Evolutionary conservation across 2,113 vertebrate genomes (phyloP).

Genomic region (Nothocercus nigrocapillus): DNA sequence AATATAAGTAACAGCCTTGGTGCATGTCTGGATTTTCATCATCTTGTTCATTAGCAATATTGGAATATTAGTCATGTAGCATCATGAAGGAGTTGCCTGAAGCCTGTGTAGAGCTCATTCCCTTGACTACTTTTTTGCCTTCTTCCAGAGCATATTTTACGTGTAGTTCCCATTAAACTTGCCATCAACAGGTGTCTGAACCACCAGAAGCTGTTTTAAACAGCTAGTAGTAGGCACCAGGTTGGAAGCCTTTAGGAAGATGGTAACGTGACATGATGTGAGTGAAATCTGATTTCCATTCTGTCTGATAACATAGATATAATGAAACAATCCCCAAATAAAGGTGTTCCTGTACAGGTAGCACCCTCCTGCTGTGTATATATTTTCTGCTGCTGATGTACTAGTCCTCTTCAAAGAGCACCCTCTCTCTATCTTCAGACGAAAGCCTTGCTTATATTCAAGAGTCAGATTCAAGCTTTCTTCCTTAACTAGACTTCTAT

Average conservation of each 20-base stretch:
- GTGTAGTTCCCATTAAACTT: constrained; percentile 1
- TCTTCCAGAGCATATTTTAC: neutral
- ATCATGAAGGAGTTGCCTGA: constrained; percentile 28
- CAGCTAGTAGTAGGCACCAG: constrained; percentile 2
- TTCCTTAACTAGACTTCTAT: neutral
- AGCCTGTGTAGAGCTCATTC: neutral
- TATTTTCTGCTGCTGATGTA: neutral
- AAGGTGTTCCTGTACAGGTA: neutral
- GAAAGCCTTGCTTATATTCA: neutral
- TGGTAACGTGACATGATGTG: neutral
- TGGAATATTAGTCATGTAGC: constrained; percentile 18
- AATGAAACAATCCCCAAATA: neutral
- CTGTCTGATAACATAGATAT: neutral
- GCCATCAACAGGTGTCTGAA: constrained; percentile 9
- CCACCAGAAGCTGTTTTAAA: neutral
- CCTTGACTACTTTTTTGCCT: neutral
- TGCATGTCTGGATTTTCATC: constrained; percentile 24
- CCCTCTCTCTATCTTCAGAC: neutral
- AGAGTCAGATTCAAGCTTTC: neutral
- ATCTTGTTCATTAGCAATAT: constrained; percentile 14
- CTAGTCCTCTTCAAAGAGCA: neutral
- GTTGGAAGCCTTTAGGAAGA: constrained; percentile 5
- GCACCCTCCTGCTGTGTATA: neutral
- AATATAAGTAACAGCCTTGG: neutral
- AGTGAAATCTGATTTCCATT: neutral